phyloP scores from a whole-genome alignment of 2,113 vertebrate genomes.

The Triplophysa tibetana region DNA sequence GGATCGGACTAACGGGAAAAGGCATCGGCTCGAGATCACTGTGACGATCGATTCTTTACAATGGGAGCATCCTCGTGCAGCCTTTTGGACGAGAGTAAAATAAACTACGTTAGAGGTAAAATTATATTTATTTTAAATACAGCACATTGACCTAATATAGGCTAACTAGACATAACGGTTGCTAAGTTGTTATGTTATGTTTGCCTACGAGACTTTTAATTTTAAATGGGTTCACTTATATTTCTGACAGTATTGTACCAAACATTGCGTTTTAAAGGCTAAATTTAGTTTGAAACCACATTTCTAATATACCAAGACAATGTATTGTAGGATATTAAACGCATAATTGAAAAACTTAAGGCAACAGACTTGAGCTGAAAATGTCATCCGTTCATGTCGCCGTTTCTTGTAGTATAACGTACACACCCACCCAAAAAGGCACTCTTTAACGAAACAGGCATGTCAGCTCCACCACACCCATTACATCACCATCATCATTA shows the following conservation, averaged over 20 bases:
- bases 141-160: too few relatives aligned
- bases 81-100: constrained; percentile 56
- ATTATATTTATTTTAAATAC: neutral
- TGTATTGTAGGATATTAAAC: neutral
- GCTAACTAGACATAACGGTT: neutral
- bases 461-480: neutral
- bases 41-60: constrained; percentile 31
- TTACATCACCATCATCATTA: neutral
- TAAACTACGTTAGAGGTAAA: constrained; percentile 58
- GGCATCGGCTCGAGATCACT: neutral
- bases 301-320: neutral
- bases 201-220: neutral
- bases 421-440: neutral
- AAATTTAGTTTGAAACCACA: neutral
- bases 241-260: neutral
- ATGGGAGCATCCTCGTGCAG: constrained; percentile 58
- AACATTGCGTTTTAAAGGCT: neutral
- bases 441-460: too few relatives aligned
- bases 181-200: neutral
- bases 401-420: neutral
- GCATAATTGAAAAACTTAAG: neutral
- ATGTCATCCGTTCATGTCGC: neutral
- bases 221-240: neutral
- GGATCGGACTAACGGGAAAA: constrained; percentile 29
- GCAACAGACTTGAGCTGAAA: neutral